A percentile compares a stretch with the other conserved stretches of the same genome.
These are phyloP conservation scores for Troglohyphantes excavatus DNA, from an alignment of 2,888 invertebrate species.

Conservation along the genomic window DNA sequence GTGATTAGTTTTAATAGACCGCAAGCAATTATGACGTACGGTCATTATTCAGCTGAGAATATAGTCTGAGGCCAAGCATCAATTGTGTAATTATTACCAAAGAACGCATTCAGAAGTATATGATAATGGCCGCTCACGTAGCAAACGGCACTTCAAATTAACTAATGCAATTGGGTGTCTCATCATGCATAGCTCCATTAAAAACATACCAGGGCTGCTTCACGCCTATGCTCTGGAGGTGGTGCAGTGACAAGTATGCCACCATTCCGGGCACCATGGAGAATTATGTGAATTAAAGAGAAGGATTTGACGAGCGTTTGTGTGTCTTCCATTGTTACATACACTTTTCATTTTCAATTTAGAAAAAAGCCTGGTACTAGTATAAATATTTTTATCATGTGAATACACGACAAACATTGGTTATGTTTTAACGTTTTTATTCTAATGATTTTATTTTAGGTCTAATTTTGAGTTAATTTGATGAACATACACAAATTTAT, in stretches of 20 bases:
- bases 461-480: too few relatives aligned
- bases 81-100: constrained; percentile 59
- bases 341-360: too few relatives aligned
- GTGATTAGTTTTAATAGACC: constrained; percentile 57
- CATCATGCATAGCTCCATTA: constrained; percentile 59
- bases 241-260: constrained; percentile 37
- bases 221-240: constrained; percentile 46
- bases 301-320: not conserved
- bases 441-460: too few relatives aligned
- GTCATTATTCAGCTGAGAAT: constrained; percentile 45
- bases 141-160: constrained; percentile 53
- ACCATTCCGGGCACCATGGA: constrained; percentile 1
- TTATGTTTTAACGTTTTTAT: too few relatives aligned
- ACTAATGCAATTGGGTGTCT: constrained; percentile 64
- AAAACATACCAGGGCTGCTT: constrained; percentile 45
- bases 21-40: constrained; percentile 41
- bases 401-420: too few relatives aligned
- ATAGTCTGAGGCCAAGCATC: constrained; percentile 31
- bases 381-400: too few relatives aligned
- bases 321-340: not conserved
- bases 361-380: too few relatives aligned
- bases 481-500: too few relatives aligned
- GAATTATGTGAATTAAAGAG: constrained; percentile 41
- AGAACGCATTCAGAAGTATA: constrained; percentile 34
- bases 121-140: constrained; percentile 43